Conservation (phyloP, 2,113 vertebrate species). For the Phaethornis superciliosus region DNA sequence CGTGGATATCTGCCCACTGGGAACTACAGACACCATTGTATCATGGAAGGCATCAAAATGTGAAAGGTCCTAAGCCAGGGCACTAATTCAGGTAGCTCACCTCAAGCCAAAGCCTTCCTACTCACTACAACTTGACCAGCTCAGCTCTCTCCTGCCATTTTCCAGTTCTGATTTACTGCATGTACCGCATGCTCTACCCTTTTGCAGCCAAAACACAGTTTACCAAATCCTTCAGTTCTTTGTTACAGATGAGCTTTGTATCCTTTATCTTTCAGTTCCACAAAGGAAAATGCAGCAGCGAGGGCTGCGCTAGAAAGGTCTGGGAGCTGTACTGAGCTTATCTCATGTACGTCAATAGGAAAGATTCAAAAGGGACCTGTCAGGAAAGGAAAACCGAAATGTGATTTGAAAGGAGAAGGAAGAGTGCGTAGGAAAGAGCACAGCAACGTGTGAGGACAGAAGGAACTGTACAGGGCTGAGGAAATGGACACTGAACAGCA, state of each 20-base stretch:
- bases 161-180: neutral
- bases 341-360: neutral
- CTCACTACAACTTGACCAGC: neutral
- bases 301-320: slow-evolving; percentile 29
- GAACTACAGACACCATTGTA: slow-evolving; percentile 17
- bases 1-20: neutral
- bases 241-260: neutral
- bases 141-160: neutral
- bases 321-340: slow-evolving; percentile 41
- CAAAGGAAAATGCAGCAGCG: slow-evolving; percentile 31
- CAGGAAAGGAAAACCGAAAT: slow-evolving; percentile 27
- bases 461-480: slow-evolving; percentile 17
- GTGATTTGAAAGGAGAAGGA: slow-evolving; percentile 24
- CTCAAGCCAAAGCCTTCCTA: neutral
- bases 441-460: neutral
- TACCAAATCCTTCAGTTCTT: neutral
- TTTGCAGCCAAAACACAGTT: neutral
- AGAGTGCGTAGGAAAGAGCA: neutral
- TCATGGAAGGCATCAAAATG: neutral
- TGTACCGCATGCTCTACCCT: neutral
- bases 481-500: slow-evolving; percentile 11
- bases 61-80: neutral
- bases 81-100: slow-evolving; percentile 17
- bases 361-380: slow-evolving; percentile 43
- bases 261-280: slow-evolving; percentile 7